Base-by-base conservation (phyloP, 2,797 vertebrate genomes). In the Apogon talboti region DNA sequence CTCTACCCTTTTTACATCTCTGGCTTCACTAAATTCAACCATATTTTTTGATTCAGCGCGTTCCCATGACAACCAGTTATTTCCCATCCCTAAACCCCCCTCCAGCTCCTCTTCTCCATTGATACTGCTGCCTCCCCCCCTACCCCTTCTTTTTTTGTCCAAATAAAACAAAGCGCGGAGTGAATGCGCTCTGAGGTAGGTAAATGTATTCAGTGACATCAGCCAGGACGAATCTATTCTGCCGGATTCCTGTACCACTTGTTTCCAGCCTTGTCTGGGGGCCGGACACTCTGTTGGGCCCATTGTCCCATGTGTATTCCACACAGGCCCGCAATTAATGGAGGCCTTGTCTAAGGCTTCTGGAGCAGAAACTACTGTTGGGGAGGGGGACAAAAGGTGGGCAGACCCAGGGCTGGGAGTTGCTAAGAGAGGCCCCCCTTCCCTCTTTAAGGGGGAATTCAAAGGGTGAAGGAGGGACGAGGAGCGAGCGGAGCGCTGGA, bases 131-230 rank as follows among this genome's bases (percentile, higher is more conserved):
- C 83, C 89, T 89, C 90, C 79, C 90, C 90, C 90, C 93, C 92
- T 92, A 89, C 89, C 84, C 76, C 76, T 71, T 71, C 74, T 74
- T 88, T 83, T 91, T 91, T 87, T 91, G 86, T 91, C 87, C 80
- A 81, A 86, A 92, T 91, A 92, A 93, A 93, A 94, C 93, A 93
- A 93, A 93, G 89, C 87, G 42, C 77, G 4, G 78, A 67, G 79
- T 97, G 95, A 98, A 97, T 96, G 93, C 84, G 82, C 97, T 45
- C 95, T 95, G 96, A 96, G 95, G 97, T 96, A 97, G 96, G 97
- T 97, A 96, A 97, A 98, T 97, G 94, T 96, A 98, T 97, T 96
- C 96, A 86, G 93, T 96, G 96, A 96, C 96, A 97, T 95, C 89
- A 93, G 96, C 95, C 95, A 84, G 95, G 95, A 95, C 94, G 94